Evolutionary conservation across 2,797 vertebrate genomes (phyloP).

Genomic region (Sebastes matsubarae): DNA sequence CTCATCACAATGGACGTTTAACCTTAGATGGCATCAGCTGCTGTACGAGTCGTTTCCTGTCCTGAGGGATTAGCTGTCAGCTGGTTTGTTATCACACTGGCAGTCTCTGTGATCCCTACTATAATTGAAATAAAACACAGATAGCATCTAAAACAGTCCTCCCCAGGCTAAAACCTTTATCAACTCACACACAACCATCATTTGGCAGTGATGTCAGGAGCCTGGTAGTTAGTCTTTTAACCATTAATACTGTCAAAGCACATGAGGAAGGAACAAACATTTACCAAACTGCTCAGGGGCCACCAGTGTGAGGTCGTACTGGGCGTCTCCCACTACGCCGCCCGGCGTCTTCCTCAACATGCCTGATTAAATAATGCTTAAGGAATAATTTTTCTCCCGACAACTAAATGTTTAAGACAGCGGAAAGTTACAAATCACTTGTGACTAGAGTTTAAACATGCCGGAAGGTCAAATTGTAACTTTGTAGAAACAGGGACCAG

Average conservation of each 20-base stretch:
- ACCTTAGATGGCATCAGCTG: constrained; percentile 73
- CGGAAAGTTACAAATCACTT: constrained; percentile 24
- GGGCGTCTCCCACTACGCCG: background rate
- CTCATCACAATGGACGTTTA: constrained; percentile 75
- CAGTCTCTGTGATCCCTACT: constrained; percentile 68
- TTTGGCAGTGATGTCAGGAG: constrained; percentile 48
- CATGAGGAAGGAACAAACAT: constrained; percentile 34
- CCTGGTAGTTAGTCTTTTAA: constrained; percentile 50
- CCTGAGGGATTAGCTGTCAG: constrained; percentile 74
- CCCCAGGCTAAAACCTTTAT: constrained; percentile 63
- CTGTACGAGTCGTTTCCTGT: constrained; percentile 60
- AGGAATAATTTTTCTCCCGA: background rate
- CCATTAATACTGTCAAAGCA: constrained; percentile 33
- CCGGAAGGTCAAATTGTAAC: constrained; percentile 10
- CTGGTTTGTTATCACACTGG: constrained; percentile 64
- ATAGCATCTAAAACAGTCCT: constrained; percentile 74
- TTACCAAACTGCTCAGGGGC: background rate
- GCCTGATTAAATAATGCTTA: background rate
- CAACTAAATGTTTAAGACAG: constrained; percentile 13
- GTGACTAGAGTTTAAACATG: constrained; percentile 27
- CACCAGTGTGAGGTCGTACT: background rate
- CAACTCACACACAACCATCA: constrained; percentile 59
- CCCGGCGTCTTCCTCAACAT: background rate
- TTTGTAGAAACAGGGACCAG: constrained; percentile 6
- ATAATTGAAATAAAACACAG: constrained; percentile 76